Conservation (phyloP, 2,797 vertebrate genomes). For the Sardinella longiceps region DNA sequence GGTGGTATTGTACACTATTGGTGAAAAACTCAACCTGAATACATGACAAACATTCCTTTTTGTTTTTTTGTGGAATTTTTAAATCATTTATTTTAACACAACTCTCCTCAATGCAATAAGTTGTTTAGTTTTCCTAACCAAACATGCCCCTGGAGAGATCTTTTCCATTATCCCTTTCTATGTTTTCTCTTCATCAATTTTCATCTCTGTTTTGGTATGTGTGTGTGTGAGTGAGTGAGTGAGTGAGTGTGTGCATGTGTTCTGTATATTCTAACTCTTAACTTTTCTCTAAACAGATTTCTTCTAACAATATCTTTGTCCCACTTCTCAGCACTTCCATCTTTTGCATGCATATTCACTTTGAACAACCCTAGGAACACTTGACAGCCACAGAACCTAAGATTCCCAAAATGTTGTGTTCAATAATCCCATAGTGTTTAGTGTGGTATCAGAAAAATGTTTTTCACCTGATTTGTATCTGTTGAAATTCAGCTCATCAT, state of each 20-base stretch:
- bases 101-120: too few species aligned
- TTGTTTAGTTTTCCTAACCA: background rate
- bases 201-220: background rate
- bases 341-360: background rate
- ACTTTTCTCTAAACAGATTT: background rate
- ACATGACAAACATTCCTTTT: too few species aligned
- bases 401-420: too few species aligned
- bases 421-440: too few species aligned
- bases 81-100: background rate
- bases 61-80: too few species aligned
- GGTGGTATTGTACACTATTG: too few species aligned
- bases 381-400: background rate
- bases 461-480: too few species aligned
- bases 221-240: slow-evolving; percentile 43
- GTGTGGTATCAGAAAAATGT: too few species aligned
- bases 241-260: slow-evolving; percentile 43
- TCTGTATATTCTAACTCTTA: slow-evolving; percentile 6
- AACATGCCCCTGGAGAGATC: background rate
- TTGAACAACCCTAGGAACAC: background rate
- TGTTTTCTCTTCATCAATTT: background rate
- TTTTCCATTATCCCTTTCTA: slow-evolving; percentile 29
- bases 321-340: slow-evolving; percentile 10
- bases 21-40: background rate
- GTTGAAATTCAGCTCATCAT: too few species aligned
- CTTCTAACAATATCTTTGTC: background rate